Conservation (phyloP, 2,113 vertebrate species). For the Entelurus aequoreus region DNA sequence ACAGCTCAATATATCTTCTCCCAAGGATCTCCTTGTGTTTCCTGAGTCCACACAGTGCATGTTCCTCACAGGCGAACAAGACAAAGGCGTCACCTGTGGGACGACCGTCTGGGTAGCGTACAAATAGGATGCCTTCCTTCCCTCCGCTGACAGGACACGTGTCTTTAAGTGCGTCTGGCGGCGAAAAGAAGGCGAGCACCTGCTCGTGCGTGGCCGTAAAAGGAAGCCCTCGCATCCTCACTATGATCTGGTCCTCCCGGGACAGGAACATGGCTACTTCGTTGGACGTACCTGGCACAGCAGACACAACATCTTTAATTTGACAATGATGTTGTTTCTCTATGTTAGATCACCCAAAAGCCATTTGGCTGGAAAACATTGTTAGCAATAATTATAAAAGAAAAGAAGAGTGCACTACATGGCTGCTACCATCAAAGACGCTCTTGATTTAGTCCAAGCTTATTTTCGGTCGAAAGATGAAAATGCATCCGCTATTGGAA, state of each 20-base stretch:
- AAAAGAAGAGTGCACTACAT: too few species aligned
- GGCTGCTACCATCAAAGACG: too few species aligned
- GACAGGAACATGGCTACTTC: slow-evolving; percentile 93
- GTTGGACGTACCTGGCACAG: slow-evolving; percentile 83
- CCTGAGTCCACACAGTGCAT: slow-evolving; percentile 87
- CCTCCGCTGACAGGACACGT: slow-evolving; percentile 83
- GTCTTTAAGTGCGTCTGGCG: slow-evolving; percentile 47
- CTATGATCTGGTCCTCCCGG: slow-evolving; percentile 89
- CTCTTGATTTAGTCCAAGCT: too few species aligned
- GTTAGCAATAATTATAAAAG: too few species aligned
- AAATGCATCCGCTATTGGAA: too few species aligned
- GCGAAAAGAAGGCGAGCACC: slow-evolving; percentile 82
- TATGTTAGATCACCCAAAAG: too few species aligned
- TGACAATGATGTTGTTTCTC: too few species aligned
- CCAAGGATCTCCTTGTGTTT: slow-evolving; percentile 96
- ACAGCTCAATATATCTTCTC: slow-evolving; percentile 94
- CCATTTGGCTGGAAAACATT: too few species aligned
- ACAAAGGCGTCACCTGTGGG: slow-evolving; percentile 96
- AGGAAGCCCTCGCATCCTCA: slow-evolving; percentile 90
- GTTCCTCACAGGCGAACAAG: slow-evolving; percentile 90
- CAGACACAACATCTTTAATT: neutral
- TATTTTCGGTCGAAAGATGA: too few species aligned
- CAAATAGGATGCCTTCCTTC: slow-evolving; percentile 82
- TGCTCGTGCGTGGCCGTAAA: slow-evolving; percentile 89
- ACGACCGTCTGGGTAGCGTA: slow-evolving; percentile 90